phyloP scores from a whole-genome alignment of 2,888 invertebrate genomes.

The Ommatoiulus sabulosus region DNA sequence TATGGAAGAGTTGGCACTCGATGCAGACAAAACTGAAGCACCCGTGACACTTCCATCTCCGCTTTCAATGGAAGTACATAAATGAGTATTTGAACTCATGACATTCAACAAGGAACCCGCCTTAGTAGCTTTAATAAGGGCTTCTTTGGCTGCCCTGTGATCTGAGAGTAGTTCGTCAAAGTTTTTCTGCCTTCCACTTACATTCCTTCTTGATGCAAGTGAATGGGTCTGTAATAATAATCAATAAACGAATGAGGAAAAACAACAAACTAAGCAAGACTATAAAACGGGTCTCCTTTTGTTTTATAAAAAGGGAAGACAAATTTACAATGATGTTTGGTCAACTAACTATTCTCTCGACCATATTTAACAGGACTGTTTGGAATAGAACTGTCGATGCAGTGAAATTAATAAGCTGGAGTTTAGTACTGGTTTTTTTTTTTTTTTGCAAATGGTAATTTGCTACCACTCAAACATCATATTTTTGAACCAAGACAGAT shows the following conservation, averaged over 20 bases:
- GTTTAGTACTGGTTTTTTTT: too few relatives aligned
- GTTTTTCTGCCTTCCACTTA: conserved; percentile 78
- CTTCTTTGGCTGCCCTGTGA: conserved; percentile 77
- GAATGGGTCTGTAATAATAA: conserved; percentile 70
- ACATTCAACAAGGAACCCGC: conserved; percentile 18
- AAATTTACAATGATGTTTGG: too few relatives aligned
- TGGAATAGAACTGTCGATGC: too few relatives aligned
- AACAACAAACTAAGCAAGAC: too few relatives aligned
- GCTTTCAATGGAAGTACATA: conserved; percentile 23
- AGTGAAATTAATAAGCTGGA: too few relatives aligned
- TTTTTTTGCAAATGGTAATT: too few relatives aligned
- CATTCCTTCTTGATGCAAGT: conserved; percentile 77
- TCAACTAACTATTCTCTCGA: too few relatives aligned
- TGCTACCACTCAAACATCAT: too few relatives aligned
- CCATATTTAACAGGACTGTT: too few relatives aligned
- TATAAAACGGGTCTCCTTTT: too few relatives aligned
- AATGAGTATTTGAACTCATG: conserved; percentile 47
- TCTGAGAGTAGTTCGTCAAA: conserved; percentile 82
- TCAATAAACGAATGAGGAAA: background rate
- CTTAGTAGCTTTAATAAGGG: conserved; percentile 60
- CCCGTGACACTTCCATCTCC: background rate
- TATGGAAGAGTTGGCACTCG: conserved; percentile 16
- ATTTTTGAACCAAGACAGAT: too few relatives aligned
- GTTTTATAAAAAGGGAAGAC: too few relatives aligned
- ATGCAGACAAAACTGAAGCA: conserved; percentile 15